Conservation (phyloP, 23 tunicate genomes). For the Trididemnum nubilum region DNA sequence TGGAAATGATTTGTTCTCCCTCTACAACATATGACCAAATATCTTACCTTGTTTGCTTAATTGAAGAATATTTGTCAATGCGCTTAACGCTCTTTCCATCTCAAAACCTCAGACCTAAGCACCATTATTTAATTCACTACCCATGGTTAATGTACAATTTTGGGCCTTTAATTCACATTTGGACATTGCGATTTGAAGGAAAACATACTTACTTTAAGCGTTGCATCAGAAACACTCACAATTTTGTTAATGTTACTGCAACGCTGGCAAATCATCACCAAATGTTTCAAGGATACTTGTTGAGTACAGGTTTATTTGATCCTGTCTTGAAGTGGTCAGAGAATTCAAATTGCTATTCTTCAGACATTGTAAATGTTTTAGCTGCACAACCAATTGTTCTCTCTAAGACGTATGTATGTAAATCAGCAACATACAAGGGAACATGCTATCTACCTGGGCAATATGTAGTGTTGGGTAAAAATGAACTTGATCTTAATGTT, state of each 20-base stretch:
- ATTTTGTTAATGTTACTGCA: neutral
- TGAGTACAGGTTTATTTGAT: neutral
- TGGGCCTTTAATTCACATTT: slow-evolving; percentile 21
- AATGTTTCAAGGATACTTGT: slow-evolving; percentile 8
- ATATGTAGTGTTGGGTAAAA: neutral
- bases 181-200: slow-evolving; percentile 35
- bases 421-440: neutral
- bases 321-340: neutral
- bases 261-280: neutral
- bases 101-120: slow-evolving; percentile 29
- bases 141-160: slow-evolving; percentile 25
- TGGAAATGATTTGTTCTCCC: neutral
- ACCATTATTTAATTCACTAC: slow-evolving; percentile 35
- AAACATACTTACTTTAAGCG: neutral
- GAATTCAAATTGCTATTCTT: neutral
- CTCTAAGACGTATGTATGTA: neutral
- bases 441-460: slow-evolving; percentile 5
- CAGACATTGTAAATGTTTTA: neutral
- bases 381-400: neutral
- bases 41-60: neutral
- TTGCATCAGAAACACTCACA: neutral
- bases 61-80: neutral
- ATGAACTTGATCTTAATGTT: neutral
- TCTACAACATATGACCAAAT: neutral
- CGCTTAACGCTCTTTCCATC: neutral